These are phyloP conservation scores for Ataeniobius toweri DNA, from an alignment of 2,797 vertebrate species.

Conservation along the genomic window DNA sequence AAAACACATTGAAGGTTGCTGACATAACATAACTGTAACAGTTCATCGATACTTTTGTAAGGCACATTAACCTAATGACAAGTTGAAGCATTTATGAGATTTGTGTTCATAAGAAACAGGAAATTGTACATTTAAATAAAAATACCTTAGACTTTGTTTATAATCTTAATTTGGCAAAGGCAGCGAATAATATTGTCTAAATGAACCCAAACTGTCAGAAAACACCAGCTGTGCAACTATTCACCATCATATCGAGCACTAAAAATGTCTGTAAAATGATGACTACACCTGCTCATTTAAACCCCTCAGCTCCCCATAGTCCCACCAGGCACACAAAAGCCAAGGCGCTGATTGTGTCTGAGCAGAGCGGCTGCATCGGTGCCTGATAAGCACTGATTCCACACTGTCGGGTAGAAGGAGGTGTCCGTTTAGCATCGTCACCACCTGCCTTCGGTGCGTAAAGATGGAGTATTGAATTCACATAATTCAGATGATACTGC, in stretches of 20 bases:
- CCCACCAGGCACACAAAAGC: slow-evolving; percentile 36
- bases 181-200: not conserved
- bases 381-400: slow-evolving; percentile 59
- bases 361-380: slow-evolving; percentile 54
- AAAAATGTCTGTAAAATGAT: slow-evolving; percentile 11
- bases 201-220: not conserved
- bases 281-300: slow-evolving; percentile 15
- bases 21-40: too few species aligned
- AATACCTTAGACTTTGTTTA: not conserved
- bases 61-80: not conserved
- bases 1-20: too few species aligned
- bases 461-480: slow-evolving; percentile 27
- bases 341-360: slow-evolving; percentile 54
- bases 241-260: not conserved
- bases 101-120: not conserved
- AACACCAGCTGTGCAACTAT: slow-evolving; percentile 1
- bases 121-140: not conserved
- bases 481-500: slow-evolving; percentile 29
- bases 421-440: slow-evolving; percentile 53
- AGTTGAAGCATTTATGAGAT: too few species aligned
- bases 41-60: too few species aligned
- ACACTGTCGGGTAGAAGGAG: slow-evolving; percentile 31
- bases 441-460: slow-evolving; percentile 30
- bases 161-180: not conserved
- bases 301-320: not conserved